Evolutionary conservation across 2,888 invertebrate genomes (phyloP).

Genomic region (Phaonia tiefii): DNA sequence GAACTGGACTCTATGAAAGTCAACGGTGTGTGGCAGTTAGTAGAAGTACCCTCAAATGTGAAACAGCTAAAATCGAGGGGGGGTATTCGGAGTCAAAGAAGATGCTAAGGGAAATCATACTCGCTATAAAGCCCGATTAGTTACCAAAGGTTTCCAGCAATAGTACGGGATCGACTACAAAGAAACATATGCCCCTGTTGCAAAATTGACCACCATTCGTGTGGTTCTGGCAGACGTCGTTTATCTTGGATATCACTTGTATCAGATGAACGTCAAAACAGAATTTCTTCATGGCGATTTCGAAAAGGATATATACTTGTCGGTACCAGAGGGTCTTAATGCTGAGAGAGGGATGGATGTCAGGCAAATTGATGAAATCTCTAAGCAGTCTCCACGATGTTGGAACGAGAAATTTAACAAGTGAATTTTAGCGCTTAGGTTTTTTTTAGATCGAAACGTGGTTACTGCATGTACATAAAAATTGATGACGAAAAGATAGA

Average conservation of each 20-base stretch:
- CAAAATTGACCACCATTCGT: too few species aligned
- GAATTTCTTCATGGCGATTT: constrained; percentile 36
- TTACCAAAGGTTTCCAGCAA: constrained; percentile 23
- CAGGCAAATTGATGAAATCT: constrained; percentile 9
- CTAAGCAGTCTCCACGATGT: constrained; percentile 28
- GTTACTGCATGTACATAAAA: constrained; percentile 30
- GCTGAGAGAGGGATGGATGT: too few species aligned
- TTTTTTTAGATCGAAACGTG: constrained; percentile 22
- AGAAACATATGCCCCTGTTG: constrained; percentile 29
- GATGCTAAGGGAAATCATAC: constrained; percentile 9
- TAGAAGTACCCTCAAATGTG: too few species aligned
- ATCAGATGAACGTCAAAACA: constrained; percentile 39
- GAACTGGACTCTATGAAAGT: too few species aligned
- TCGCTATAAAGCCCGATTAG: too few species aligned
- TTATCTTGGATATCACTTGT: background rate
- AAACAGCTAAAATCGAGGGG: constrained; percentile 35
- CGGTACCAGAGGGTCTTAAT: constrained; percentile 13
- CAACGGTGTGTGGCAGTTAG: too few species aligned
- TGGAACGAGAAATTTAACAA: constrained; percentile 38
- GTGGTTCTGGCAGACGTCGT: background rate
- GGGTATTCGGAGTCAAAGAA: constrained; percentile 41
- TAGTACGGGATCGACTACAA: constrained; percentile 6
- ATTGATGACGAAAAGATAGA: background rate
- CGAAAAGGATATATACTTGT: constrained; percentile 27
- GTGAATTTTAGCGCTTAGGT: background rate